Percentiles rank a stretch among this genome's conserved stretches.
Conservation (phyloP, 1,140 invertebrate genomes). For the Tyrophagus putrescentiae region DNA sequence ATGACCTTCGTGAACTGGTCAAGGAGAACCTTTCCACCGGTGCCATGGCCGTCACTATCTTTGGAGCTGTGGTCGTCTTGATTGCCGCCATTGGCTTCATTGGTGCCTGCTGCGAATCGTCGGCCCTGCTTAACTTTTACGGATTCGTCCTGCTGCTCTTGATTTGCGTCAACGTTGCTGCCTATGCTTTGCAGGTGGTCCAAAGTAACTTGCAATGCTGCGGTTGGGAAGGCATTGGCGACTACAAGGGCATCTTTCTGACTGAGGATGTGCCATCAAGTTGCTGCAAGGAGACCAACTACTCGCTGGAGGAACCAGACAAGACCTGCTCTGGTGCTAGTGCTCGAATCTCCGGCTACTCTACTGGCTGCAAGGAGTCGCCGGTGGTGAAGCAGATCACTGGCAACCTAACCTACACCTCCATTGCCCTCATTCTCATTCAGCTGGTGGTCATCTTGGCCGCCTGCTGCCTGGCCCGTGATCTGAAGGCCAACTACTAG, state of each 20-base stretch:
- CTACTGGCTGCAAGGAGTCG: not conserved
- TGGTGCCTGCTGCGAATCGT: not conserved
- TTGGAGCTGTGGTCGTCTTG: not conserved
- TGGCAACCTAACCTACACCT: not conserved
- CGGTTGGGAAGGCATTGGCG: not conserved
- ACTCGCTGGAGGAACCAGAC: not conserved
- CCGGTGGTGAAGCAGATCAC: not conserved
- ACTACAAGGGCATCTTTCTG: not conserved
- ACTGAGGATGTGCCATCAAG: not conserved
- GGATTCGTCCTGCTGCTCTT: not conserved
- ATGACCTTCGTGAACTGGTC: not conserved
- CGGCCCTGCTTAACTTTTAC: not conserved
- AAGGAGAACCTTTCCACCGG: not conserved
- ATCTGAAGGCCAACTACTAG: not conserved
- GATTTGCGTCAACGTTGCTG: not conserved
- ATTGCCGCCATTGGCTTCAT: not conserved
- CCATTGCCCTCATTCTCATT: conserved; percentile 2
- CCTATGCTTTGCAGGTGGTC: not conserved
- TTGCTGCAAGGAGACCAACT: not conserved
- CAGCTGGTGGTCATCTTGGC: not conserved
- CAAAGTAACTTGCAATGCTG: not conserved
- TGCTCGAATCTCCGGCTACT: not conserved
- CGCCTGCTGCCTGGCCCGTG: not conserved
- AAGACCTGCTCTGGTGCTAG: not conserved
- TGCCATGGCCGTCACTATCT: not conserved